A percentile compares a stretch with the other conserved stretches of the same genome.
These are phyloP conservation scores for Otus scops DNA, from an alignment of 2,797 vertebrate genomes.

Conservation along the genomic window DNA sequence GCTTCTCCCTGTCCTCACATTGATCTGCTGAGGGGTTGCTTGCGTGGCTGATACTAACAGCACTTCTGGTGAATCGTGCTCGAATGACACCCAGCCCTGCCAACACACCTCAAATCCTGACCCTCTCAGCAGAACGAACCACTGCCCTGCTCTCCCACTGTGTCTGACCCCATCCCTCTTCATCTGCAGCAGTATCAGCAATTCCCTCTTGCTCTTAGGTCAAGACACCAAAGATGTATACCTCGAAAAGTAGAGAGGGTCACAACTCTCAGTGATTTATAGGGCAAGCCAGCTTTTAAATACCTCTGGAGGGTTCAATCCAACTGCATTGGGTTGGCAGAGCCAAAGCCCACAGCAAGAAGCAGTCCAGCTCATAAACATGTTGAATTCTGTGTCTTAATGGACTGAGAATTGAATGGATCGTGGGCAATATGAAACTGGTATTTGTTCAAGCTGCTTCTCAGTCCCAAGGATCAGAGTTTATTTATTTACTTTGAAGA, in stretches of 20 bases:
- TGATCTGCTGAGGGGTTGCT: not conserved
- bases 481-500: not conserved
- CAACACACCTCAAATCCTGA: not conserved
- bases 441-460: not conserved
- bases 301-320: not conserved
- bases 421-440: no score
- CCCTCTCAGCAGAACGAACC: not conserved
- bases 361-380: not conserved
- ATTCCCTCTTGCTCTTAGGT: not conserved
- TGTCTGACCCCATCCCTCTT: not conserved
- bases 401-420: not conserved
- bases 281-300: not conserved
- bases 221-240: not conserved
- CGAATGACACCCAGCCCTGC: not conserved
- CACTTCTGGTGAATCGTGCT: not conserved
- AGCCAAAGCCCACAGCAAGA: not conserved
- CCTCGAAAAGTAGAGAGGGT: accelerated
- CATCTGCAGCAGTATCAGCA: not conserved
- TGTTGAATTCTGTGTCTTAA: not conserved
- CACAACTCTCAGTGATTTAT: not conserved
- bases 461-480: not conserved
- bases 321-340: not conserved
- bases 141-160: accelerated
- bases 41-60: not conserved
- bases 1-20: not conserved